Percentiles rank a stretch among this genome's conserved stretches.
These are phyloP conservation scores for Aphis craccivora DNA, from an alignment of 1,140 invertebrate genomes.

Conservation along the genomic window DNA sequence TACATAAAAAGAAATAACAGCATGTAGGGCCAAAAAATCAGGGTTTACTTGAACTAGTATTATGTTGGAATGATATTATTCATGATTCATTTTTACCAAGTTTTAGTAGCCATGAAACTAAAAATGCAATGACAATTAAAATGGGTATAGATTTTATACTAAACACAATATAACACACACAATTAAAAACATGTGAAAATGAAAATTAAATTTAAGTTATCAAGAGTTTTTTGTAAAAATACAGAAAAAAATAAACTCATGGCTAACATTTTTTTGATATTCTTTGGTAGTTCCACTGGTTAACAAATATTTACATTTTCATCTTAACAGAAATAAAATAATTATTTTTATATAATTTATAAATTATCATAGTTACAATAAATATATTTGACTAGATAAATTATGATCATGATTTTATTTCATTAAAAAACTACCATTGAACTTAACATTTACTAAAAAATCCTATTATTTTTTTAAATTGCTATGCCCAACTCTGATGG, in stretches of 20 bases:
- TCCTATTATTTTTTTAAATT: neutral
- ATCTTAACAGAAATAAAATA: neutral
- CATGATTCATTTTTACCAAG: neutral
- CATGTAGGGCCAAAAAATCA: neutral
- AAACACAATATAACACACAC: neutral
- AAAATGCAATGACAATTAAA: too few relatives aligned
- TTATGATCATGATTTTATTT: neutral
- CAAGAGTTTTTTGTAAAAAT: neutral
- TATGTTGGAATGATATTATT: neutral
- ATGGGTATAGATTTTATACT: too few relatives aligned
- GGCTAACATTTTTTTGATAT: neutral
- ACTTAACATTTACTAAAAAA: neutral
- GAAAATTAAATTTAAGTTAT: neutral
- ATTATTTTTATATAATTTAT: neutral
- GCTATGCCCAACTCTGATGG: neutral
- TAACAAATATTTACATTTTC: neutral
- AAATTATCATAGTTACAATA: neutral
- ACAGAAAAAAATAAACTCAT: neutral
- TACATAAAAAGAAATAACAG: neutral
- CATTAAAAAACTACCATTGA: neutral
- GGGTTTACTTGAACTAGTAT: neutral
- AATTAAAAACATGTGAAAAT: neutral
- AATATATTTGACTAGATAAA: conserved; percentile 18
- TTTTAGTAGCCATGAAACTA: too few relatives aligned
- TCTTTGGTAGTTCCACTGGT: neutral